Evolutionary conservation across 2,113 vertebrate species (phyloP).

Genomic region (Eonycteris spelaea): DNA sequence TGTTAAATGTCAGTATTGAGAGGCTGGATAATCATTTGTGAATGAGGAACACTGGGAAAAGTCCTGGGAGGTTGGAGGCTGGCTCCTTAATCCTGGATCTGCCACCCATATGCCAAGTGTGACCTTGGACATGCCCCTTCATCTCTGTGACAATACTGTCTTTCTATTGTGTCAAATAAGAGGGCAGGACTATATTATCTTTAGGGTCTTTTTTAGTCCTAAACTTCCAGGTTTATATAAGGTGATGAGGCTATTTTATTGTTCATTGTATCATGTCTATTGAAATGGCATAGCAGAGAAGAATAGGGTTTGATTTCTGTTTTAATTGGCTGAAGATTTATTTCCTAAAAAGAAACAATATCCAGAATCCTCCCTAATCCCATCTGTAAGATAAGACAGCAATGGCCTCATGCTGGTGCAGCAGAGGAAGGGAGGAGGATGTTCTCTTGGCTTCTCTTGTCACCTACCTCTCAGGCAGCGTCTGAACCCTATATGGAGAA

Average conservation of each 20-base stretch:
- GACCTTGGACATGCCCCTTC: neutral
- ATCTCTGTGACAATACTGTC: neutral
- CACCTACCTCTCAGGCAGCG: neutral
- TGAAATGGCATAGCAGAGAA: neutral
- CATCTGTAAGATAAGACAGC: neutral
- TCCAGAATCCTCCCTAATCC: neutral
- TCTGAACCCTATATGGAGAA: neutral
- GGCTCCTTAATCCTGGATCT: neutral
- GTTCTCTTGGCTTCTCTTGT: fast-evolving
- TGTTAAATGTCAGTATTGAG: neutral
- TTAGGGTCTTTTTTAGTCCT: neutral
- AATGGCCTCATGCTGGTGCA: neutral
- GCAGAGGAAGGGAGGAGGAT: fast-evolving
- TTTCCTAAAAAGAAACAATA: neutral
- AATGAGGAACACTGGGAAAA: neutral
- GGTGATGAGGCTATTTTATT: neutral
- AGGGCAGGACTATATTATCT: neutral
- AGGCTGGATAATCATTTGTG: neutral
- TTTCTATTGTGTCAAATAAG: neutral
- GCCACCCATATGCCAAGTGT: too few relatives aligned
- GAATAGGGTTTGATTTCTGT: neutral
- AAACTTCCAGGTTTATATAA: neutral
- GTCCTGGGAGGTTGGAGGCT: neutral
- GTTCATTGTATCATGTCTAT: neutral
- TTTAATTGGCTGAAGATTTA: neutral